phyloP scores from a whole-genome alignment of 1,140 invertebrate genomes.

The Tetramorium parvispinum region DNA sequence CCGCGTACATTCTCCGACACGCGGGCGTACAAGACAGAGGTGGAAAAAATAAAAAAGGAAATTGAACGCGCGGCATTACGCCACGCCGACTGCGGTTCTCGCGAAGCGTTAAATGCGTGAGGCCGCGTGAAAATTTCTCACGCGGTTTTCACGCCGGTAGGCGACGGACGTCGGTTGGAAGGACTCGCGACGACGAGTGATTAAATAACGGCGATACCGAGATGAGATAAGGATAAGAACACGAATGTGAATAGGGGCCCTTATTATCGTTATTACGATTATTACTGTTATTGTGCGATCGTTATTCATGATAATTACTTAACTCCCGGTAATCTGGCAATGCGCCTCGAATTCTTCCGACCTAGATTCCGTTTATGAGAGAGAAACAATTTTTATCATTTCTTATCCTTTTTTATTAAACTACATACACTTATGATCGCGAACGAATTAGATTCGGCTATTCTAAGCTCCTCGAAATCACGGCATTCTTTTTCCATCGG shows the following conservation, averaged over 20 bases:
- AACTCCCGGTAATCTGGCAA: background rate
- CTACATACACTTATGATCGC: background rate
- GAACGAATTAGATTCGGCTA: background rate
- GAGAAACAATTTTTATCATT: no score
- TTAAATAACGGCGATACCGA: constrained; percentile 31
- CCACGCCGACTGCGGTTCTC: background rate
- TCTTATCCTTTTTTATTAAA: background rate
- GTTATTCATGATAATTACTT: background rate
- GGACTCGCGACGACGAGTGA: constrained; percentile 6
- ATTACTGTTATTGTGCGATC: background rate
- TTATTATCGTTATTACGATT: background rate
- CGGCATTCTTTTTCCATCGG: background rate
- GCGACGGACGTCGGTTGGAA: background rate
- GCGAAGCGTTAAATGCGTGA: background rate
- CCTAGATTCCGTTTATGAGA: background rate
- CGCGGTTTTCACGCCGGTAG: background rate
- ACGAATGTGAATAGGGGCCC: background rate
- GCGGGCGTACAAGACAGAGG: background rate
- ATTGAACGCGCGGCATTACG: background rate
- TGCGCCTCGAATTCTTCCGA: background rate
- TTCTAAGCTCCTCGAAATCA: background rate
- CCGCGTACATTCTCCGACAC: background rate
- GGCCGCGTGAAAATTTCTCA: constrained; percentile 48
- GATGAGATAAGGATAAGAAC: constrained; percentile 30
- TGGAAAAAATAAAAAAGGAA: background rate